phyloP scores from a whole-genome alignment of 92 coral and sea anemone species.

The Zoanthus sociatus region DNA sequence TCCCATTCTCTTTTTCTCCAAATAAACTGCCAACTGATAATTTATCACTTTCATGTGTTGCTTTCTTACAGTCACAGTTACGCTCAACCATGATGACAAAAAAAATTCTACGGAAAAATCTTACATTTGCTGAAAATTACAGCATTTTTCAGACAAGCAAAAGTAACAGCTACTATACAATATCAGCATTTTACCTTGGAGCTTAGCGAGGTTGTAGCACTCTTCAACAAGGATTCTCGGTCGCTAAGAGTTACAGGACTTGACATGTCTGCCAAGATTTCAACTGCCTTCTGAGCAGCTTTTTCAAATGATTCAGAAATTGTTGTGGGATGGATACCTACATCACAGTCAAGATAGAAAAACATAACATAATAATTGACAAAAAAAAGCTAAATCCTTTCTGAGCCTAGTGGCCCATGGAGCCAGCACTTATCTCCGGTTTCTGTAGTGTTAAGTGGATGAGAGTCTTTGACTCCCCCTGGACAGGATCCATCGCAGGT shows the following conservation, averaged over 20 bases:
- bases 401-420: too few relatives aligned
- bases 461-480: too few relatives aligned
- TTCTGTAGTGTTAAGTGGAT: too few relatives aligned
- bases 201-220: slow-evolving; percentile 95
- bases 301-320: slow-evolving; percentile 93
- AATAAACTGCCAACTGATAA: too few relatives aligned
- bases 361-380: too few relatives aligned
- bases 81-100: not conserved
- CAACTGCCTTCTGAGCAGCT: slow-evolving; percentile 89
- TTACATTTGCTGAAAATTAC: not conserved
- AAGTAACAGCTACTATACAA: not conserved
- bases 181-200: slow-evolving; percentile 74
- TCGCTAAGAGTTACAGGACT: slow-evolving; percentile 94
- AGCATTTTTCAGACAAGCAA: not conserved
- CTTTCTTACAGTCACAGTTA: too few relatives aligned
- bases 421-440: too few relatives aligned
- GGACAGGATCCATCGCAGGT: too few relatives aligned
- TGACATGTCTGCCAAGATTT: slow-evolving; percentile 86
- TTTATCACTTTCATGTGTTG: too few relatives aligned
- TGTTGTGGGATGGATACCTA: slow-evolving; percentile 97
- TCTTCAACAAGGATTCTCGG: slow-evolving; percentile 89
- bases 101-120: too few relatives aligned
- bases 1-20: too few relatives aligned
- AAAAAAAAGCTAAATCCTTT: too few relatives aligned
- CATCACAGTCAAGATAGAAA: not conserved